phyloP scores from a whole-genome alignment of 2,797 vertebrate species.

The Picus viridis region DNA sequence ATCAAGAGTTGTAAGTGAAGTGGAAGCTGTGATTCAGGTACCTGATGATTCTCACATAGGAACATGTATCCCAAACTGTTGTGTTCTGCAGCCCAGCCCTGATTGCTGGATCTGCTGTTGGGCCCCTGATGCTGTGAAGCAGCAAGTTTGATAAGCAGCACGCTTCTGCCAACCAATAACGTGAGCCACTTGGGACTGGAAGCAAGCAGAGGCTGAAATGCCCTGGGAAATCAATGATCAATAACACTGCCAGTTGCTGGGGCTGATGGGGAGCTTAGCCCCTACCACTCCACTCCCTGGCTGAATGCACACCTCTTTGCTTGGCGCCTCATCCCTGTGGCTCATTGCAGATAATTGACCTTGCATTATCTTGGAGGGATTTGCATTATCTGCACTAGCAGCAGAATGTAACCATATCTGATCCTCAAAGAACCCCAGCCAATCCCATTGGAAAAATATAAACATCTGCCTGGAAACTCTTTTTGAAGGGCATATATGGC shows the following conservation, averaged over 20 bases:
- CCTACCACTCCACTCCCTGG: not conserved
- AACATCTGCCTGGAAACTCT: constrained; percentile 27
- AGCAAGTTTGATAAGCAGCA: not conserved
- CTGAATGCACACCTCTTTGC: not conserved
- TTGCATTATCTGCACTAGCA: constrained; percentile 52
- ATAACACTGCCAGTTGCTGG: not conserved
- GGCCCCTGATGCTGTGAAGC: not conserved
- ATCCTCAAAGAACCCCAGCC: constrained; percentile 17
- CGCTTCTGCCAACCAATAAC: not conserved
- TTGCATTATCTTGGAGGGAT: constrained; percentile 28
- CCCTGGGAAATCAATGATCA: not conserved
- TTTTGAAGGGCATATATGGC: constrained; percentile 63
- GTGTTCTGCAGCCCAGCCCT: not conserved
- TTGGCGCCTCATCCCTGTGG: not conserved
- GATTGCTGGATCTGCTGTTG: not conserved
- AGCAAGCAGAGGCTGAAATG: not conserved
- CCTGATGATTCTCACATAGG: not conserved
- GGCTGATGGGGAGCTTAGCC: not conserved
- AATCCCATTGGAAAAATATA: constrained; percentile 18
- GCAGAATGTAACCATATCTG: constrained; percentile 35
- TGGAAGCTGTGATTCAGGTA: not conserved
- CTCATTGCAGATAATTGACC: not conserved
- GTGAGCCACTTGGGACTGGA: not conserved
- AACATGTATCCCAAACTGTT: not conserved
- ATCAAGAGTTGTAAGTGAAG: not conserved